phyloP scores from a whole-genome alignment of 2,888 invertebrate genomes.

The Cantharis flavilabris region DNA sequence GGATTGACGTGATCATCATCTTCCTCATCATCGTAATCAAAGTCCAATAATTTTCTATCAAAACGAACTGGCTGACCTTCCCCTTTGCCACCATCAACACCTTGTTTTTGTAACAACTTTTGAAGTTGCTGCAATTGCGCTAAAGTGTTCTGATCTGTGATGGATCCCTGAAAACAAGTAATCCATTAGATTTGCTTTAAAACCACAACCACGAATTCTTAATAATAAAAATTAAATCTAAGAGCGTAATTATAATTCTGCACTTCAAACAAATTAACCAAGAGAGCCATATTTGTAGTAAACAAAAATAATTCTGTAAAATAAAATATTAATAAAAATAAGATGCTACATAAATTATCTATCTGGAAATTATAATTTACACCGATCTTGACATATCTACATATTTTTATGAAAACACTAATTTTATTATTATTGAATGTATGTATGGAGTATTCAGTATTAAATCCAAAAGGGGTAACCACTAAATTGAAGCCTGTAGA shows the following conservation, averaged over 20 bases:
- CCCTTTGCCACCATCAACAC: constrained; percentile 43
- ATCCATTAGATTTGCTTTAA: constrained; percentile 30
- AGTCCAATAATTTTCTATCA: constrained; percentile 84
- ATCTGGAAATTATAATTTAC: too few species aligned
- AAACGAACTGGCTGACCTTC: constrained; percentile 66
- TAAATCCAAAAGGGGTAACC: too few species aligned
- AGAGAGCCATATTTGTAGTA: neutral
- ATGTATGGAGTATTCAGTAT: too few species aligned
- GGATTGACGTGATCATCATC: constrained; percentile 66
- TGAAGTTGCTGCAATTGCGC: constrained; percentile 68
- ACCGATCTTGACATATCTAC: too few species aligned
- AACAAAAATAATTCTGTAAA: neutral
- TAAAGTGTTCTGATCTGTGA: constrained; percentile 51
- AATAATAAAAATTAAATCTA: neutral
- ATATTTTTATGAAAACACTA: too few species aligned
- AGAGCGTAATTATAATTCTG: neutral
- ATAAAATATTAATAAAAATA: neutral
- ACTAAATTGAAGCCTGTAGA: too few species aligned
- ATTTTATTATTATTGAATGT: too few species aligned
- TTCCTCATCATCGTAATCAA: constrained; percentile 91
- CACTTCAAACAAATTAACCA: neutral
- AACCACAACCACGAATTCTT: neutral
- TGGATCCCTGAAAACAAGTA: constrained; percentile 28
- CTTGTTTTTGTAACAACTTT: constrained; percentile 58
- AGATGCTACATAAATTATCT: too few species aligned